Evolutionary conservation across 2,888 invertebrate species (phyloP), one percentile per base, ranked within the genome.

Genomic region (Iphiclides podalirius): DNA sequence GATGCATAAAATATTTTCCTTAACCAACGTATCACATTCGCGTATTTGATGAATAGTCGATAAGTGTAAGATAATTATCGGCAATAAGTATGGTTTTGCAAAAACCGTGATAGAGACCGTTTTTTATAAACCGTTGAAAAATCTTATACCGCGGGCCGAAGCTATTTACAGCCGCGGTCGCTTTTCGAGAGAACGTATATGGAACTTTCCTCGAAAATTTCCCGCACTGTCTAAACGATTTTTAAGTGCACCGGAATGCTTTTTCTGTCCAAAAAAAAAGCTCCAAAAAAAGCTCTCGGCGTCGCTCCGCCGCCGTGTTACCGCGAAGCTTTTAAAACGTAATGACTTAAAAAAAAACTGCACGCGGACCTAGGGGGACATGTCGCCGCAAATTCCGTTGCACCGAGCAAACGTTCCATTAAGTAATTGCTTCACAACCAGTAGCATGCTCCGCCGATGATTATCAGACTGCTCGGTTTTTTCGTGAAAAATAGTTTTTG

Each of bases 311-410:
- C 16, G 31, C 17, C 33, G 33, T 26, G 43, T 38, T 38, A 42
- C 43, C 2, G 38, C 37, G 4, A 15, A 20, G 42, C 43, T 43
- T 48, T 48, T 37, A 37, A 11, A 37, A 31, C n/a, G 17, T 48
- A 28, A 41, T 40, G 36, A 41, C 47, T 35, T 40, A 40, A 47
- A 46, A n/a, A n/a, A n/a, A 39, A 16, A 17, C 11, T 17, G 17
- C 35, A 41, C 41, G n/a, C 16, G 26, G 28, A 35, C 28, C 28
- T 12, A 46, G 46, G 14, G 43, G 23, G 14, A 31, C 31, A 28
- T 14, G 11, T 23, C 13, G 26, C 39, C 13, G 13, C 16, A 11
- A 26, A 26, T n/a, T n/a, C n/a, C n/a, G 31, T 17, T 38, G 38
- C 34, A 42, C 12, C 4, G n/a, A 12, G 20, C 3, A 28, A 11